These are phyloP conservation scores for Cheilinus undulatus DNA, from an alignment of 2,113 vertebrate genomes.

Conservation along the genomic window DNA sequence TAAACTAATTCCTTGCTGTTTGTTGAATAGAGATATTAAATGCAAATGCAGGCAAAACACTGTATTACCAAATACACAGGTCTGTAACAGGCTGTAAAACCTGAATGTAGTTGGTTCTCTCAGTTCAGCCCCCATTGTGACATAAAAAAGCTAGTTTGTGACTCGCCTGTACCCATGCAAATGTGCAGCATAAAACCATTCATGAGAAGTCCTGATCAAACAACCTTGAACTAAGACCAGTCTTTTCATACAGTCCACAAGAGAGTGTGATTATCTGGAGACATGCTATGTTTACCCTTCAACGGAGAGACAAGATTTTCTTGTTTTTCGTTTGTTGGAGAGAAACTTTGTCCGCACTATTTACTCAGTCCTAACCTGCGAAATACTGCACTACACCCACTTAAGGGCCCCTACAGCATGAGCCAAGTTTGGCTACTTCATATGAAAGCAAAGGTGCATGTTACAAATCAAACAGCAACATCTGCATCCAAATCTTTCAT, in stretches of 20 bases:
- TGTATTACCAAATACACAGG: background rate
- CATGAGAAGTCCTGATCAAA: background rate
- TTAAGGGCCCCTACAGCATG: background rate
- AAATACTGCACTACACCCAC: conserved; percentile 21
- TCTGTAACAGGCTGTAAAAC: background rate
- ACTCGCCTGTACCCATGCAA: background rate
- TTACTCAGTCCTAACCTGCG: conserved; percentile 8
- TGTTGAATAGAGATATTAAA: background rate
- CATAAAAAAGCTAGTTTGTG: conserved; percentile 2
- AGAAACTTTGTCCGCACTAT: background rate
- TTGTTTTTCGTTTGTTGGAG: background rate
- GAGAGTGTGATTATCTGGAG: background rate
- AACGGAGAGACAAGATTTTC: background rate
- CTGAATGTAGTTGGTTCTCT: background rate
- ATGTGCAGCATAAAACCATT: background rate
- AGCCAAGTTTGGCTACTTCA: background rate
- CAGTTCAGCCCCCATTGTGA: background rate
- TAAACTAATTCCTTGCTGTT: background rate
- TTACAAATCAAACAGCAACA: background rate
- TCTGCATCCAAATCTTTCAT: background rate
- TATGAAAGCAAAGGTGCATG: conserved; percentile 1
- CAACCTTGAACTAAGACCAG: background rate
- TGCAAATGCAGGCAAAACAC: conserved; percentile 1
- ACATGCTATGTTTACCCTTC: conserved; percentile 4
- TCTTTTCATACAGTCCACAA: background rate